These are phyloP conservation scores for Lethenteron reissneri DNA, from an alignment of 2,113 vertebrate species.

Conservation along the genomic window DNA sequence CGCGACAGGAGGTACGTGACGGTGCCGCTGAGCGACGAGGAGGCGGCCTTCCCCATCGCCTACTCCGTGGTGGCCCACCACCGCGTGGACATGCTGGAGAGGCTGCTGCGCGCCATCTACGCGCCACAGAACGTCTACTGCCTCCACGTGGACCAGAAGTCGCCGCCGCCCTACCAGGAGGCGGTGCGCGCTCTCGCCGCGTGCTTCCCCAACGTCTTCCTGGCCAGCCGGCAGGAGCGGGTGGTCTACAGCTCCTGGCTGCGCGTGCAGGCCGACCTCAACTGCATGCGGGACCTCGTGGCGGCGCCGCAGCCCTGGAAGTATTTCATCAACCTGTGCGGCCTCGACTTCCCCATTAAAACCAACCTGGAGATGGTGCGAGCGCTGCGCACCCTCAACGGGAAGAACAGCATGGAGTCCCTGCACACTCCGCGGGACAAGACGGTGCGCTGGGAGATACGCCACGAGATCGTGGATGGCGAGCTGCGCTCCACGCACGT, in stretches of 20 bases:
- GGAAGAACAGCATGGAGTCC: conserved; percentile 52
- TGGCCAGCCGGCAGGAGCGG: conserved; percentile 33
- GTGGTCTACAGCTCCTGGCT: conserved; percentile 67
- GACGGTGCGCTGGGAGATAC: conserved; percentile 34
- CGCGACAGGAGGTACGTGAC: conserved; percentile 27
- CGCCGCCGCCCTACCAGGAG: conserved; percentile 22
- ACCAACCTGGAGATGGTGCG: conserved; percentile 52
- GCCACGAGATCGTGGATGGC: conserved; percentile 15
- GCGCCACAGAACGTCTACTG: conserved; percentile 71
- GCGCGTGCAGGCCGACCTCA: conserved; percentile 64
- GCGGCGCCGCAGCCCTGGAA: conserved; percentile 31
- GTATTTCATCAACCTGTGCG: conserved; percentile 68
- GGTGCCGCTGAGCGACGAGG: conserved; percentile 37
- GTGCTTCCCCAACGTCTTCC: conserved; percentile 65
- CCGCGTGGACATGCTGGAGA: conserved; percentile 71
- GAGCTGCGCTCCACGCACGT: conserved; percentile 12
- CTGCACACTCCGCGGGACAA: conserved; percentile 26
- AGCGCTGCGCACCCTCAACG: conserved; percentile 30
- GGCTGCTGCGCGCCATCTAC: conserved; percentile 47
- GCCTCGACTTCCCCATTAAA: conserved; percentile 72
- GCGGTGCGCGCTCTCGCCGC: conserved; percentile 35
- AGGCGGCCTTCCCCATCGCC: conserved; percentile 40
- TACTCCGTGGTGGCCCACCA: conserved; percentile 70
- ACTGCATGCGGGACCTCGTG: conserved; percentile 63
- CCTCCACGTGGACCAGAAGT: conserved; percentile 45